These are phyloP conservation scores for Xiphophorus maculatus DNA, from an alignment of 2,113 vertebrate genomes.

Conservation along the genomic window DNA sequence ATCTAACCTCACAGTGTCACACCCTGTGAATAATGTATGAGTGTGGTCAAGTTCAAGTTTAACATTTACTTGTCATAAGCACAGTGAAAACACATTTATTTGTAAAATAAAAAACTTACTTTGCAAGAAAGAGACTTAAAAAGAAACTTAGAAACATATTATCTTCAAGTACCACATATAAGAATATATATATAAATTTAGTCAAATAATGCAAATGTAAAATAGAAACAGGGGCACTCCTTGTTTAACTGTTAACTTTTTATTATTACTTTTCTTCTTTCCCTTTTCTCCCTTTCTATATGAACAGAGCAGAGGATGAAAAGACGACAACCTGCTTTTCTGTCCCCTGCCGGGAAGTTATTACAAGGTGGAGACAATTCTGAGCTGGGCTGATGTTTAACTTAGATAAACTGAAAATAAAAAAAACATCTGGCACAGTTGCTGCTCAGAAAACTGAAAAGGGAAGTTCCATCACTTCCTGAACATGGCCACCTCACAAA, in stretches of 20 bases:
- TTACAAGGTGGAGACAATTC: slow-evolving; percentile 27
- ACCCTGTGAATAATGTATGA: neutral
- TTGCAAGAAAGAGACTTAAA: too few relatives aligned
- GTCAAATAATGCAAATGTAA: too few relatives aligned
- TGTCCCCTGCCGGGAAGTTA: neutral
- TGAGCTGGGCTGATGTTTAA: slow-evolving; percentile 70
- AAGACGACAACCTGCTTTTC: slow-evolving; percentile 2
- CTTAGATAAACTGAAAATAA: slow-evolving; percentile 72
- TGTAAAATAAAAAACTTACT: neutral
- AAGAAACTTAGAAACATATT: too few relatives aligned
- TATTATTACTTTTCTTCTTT: neutral
- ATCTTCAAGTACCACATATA: too few relatives aligned
- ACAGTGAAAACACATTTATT: neutral
- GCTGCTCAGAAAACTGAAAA: slow-evolving; percentile 54
- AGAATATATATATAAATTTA: too few relatives aligned
- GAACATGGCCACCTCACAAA: slow-evolving; percentile 8
- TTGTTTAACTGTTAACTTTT: too few relatives aligned
- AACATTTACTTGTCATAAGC: neutral
- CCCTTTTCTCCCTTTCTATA: neutral
- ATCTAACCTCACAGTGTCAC: neutral
- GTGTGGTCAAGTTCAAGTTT: neutral
- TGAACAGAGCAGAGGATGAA: neutral
- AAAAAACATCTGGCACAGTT: slow-evolving; percentile 68
- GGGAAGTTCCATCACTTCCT: slow-evolving; percentile 73
- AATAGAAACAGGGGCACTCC: too few relatives aligned